Conservation (phyloP, 2,888 invertebrate species). For the Chironomus tentans region DNA sequence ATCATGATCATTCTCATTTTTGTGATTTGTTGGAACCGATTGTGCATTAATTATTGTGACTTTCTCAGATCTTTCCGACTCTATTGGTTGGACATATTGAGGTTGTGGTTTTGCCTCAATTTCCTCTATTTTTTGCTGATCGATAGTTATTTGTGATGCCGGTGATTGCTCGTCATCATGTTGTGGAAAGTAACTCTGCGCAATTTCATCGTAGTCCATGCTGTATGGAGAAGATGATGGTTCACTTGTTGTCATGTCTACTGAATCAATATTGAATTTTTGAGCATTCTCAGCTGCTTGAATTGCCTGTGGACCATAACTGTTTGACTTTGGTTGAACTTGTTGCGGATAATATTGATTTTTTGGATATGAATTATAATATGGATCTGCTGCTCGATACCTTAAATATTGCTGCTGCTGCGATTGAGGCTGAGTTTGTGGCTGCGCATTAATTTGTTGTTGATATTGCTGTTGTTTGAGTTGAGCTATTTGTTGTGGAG, state of each 20-base stretch:
- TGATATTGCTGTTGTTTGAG: background rate
- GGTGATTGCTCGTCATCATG: background rate
- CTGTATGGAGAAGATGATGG: background rate
- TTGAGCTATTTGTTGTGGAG: background rate
- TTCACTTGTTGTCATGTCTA: conserved; percentile 20
- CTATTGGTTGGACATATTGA: background rate
- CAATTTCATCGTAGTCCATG: conserved; percentile 21
- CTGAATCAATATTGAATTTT: conserved; percentile 13
- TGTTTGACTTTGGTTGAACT: conserved; percentile 8
- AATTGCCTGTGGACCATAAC: background rate
- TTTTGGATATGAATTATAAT: conserved; percentile 1
- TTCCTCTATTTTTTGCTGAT: conserved; percentile 15
- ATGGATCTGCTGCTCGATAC: conserved; percentile 20
- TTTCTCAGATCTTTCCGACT: conserved; percentile 19
- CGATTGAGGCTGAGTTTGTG: background rate
- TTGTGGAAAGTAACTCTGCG: conserved; percentile 19
- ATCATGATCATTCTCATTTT: conserved; percentile 43
- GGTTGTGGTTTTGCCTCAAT: background rate
- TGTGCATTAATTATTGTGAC: conserved; percentile 35
- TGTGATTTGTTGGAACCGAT: conserved; percentile 38
- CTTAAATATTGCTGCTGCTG: conserved; percentile 17
- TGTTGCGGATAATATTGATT: conserved; percentile 21
- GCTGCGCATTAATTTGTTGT: background rate
- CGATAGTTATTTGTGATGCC: background rate
- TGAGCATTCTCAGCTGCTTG: background rate